Evolutionary conservation across 2,113 vertebrate species (phyloP).

Genomic region (Dasyornis broadbenti): DNA sequence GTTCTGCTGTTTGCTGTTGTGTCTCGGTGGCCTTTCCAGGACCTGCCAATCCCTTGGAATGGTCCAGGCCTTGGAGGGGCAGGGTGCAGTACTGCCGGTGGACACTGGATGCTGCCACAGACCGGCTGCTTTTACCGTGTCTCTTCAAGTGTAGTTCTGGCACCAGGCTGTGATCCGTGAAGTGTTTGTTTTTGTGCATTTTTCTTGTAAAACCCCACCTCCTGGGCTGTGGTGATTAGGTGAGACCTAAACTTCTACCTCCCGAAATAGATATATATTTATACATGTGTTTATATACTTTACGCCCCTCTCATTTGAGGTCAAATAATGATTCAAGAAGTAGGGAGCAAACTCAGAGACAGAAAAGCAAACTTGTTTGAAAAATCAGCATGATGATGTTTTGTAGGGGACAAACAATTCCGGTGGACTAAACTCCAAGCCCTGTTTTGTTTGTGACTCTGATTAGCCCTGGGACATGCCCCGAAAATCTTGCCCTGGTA

Average conservation of each 20-base stretch:
- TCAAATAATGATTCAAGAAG: background rate
- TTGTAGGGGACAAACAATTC: background rate
- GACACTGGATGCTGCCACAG: conserved; percentile 51
- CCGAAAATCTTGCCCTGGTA: background rate
- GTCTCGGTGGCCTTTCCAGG: background rate
- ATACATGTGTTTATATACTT: background rate
- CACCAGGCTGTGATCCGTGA: background rate
- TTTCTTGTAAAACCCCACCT: background rate
- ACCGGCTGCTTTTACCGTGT: fast-evolving
- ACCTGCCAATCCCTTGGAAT: background rate
- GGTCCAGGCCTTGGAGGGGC: background rate
- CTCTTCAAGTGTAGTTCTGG: fast-evolving
- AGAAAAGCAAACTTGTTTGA: background rate
- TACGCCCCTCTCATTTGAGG: background rate
- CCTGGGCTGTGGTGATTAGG: background rate
- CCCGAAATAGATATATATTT: background rate
- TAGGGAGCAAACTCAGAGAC: background rate
- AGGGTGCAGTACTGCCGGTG: background rate
- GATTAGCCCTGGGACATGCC: background rate
- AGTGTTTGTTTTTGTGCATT: background rate
- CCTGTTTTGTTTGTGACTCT: background rate
- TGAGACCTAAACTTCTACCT: background rate
- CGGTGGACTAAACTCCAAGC: background rate
- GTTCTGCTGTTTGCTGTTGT: background rate
- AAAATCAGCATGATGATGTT: background rate